Conservation (phyloP, 2,888 invertebrate genomes). For the Drosophila austrosaltans region DNA sequence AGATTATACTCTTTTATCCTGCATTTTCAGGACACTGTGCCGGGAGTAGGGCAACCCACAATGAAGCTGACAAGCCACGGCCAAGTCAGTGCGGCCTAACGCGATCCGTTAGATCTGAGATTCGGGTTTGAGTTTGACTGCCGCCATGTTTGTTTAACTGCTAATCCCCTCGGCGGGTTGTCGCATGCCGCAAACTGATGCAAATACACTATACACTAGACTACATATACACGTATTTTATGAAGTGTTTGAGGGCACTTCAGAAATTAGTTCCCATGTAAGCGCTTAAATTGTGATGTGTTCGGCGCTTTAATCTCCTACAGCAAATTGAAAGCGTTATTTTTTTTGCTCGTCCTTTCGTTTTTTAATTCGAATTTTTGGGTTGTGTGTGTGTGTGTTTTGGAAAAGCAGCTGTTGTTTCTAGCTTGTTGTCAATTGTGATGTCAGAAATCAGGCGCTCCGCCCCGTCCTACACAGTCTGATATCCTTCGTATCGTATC, state of each 20-base stretch:
- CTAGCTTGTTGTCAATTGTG: conserved; percentile 68
- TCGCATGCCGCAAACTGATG: conserved; percentile 73
- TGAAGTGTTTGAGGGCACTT: conserved; percentile 82
- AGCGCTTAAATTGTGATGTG: conserved; percentile 66
- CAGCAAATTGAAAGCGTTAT: conserved; percentile 61
- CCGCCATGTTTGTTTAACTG: conserved; percentile 76
- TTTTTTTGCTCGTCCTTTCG: conserved; percentile 30
- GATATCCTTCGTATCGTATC: conserved; percentile 46
- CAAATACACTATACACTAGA: conserved; percentile 55
- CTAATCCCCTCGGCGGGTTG: conserved; percentile 73
- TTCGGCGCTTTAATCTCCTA: conserved; percentile 57
- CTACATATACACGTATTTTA: conserved; percentile 46
- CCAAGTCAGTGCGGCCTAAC: conserved; percentile 77
- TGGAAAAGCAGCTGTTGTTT: conserved; percentile 63
- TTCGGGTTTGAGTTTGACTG: conserved; percentile 63
- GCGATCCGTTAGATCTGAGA: conserved; percentile 65
- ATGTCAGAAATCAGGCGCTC: conserved; percentile 73
- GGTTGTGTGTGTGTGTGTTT: conserved; percentile 13
- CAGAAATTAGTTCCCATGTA: conserved; percentile 82
- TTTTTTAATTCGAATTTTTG: conserved; percentile 1
- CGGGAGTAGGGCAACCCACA: conserved; percentile 12
- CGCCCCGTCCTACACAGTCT: conserved; percentile 20
- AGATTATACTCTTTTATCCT: background rate
- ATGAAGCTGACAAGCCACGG: conserved; percentile 81
- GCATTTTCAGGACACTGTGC: background rate